A percentile compares a stretch with the other conserved stretches of the same genome.
Evolutionary conservation across 2,888 invertebrate genomes (phyloP).

Genomic region (Brachylomia viminalis): DNA sequence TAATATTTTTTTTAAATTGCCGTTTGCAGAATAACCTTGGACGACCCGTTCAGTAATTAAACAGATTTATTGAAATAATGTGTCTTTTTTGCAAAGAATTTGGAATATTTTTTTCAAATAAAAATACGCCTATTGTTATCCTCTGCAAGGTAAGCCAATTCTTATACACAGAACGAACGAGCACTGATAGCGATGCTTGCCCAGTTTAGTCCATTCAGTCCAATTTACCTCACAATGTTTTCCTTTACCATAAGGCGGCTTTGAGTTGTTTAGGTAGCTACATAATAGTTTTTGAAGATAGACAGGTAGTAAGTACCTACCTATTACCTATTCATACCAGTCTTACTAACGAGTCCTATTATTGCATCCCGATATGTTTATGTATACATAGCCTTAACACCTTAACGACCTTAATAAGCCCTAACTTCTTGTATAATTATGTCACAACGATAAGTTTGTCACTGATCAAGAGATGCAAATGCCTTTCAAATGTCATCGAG

Average conservation of each 20-base stretch:
- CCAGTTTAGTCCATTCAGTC: no score
- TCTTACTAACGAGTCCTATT: background rate
- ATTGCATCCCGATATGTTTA: background rate
- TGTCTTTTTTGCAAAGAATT: background rate
- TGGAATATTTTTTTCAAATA: no score
- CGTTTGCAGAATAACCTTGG: background rate
- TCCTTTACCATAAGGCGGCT: background rate
- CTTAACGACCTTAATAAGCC: no score
- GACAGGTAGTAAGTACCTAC: background rate
- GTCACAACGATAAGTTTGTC: background rate
- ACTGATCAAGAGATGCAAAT: background rate
- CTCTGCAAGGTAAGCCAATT: no score
- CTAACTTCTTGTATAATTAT: background rate
- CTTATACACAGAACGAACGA: background rate
- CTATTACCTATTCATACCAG: background rate
- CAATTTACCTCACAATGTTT: no score
- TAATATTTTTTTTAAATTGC: background rate
- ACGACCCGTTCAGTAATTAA: background rate
- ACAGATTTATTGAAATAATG: background rate
- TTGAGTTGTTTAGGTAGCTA: background rate
- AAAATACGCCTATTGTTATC: no score
- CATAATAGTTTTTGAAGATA: background rate
- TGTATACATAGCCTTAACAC: background rate
- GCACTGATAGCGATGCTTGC: no score
- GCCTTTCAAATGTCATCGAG: background rate